phyloP scores from a whole-genome alignment of 2,888 invertebrate species.

The Cheiracanthium punctorium region DNA sequence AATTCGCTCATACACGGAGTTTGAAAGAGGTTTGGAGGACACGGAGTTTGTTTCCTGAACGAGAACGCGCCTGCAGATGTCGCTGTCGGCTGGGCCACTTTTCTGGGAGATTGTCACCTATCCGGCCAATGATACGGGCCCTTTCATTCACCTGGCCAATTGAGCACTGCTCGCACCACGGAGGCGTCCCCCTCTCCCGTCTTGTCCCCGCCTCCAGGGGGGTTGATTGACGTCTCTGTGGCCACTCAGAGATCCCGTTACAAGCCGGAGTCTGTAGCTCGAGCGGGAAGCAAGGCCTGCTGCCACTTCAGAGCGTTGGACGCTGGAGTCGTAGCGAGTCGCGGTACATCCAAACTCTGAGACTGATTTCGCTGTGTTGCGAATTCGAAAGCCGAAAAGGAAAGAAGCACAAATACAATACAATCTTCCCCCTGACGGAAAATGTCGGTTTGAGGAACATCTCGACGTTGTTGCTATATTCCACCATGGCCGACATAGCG shows the following conservation, averaged over 20 bases:
- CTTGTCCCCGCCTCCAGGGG: conserved; percentile 9
- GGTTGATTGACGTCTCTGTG: conserved; percentile 27
- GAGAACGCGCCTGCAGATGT: conserved; percentile 9
- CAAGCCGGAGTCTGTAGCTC: conserved; percentile 10
- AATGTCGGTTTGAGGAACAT: no score
- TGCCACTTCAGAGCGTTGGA: conserved; percentile 27
- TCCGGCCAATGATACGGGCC: conserved; percentile 39
- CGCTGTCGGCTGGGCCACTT: conserved; percentile 32
- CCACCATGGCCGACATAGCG: conserved; percentile 22
- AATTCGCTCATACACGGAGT: no score
- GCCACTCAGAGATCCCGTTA: conserved; percentile 42
- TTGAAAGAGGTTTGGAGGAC: no score
- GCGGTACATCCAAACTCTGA: not conserved
- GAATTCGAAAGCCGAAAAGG: no score
- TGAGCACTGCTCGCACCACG: not conserved
- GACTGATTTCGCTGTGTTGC: no score
- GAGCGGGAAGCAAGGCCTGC: conserved; percentile 2
- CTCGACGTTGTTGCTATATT: no score
- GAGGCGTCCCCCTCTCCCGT: not conserved
- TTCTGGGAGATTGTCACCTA: not conserved
- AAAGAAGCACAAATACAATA: no score
- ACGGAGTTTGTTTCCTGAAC: no score
- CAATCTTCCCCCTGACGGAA: no score
- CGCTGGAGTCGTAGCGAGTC: conserved; percentile 11
- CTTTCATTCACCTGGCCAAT: conserved; percentile 39